Conservation (phyloP, 1,140 invertebrate genomes). For the Rhyacophila brunnea region DNA sequence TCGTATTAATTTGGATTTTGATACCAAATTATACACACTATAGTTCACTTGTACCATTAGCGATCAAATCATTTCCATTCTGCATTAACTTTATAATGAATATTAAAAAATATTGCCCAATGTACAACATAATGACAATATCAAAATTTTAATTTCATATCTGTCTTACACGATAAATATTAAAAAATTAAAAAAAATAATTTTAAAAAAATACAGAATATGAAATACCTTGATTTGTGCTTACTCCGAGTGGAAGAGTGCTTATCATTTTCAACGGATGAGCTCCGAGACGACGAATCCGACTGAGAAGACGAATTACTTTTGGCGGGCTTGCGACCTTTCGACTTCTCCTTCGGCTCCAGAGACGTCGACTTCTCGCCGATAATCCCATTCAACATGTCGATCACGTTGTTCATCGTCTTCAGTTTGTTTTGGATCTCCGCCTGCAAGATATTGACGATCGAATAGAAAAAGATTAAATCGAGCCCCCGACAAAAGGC, state of each 20-base stretch:
- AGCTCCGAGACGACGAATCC: constrained; percentile 15
- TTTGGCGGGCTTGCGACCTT: constrained; percentile 17
- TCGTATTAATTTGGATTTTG: too few species aligned
- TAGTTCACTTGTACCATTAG: too few species aligned
- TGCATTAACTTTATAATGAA: too few species aligned
- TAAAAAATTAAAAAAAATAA: too few species aligned
- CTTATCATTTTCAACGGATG: constrained; percentile 35
- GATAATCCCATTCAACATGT: constrained; percentile 79
- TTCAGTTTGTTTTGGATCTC: constrained; percentile 82
- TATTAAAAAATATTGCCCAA: too few species aligned
- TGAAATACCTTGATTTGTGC: constrained; percentile 46
- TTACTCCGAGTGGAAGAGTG: constrained; percentile 32
- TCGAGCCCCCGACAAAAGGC: too few species aligned
- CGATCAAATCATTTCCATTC: too few species aligned
- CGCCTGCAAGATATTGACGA: constrained; percentile 57
- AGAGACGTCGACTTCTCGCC: constrained; percentile 57
- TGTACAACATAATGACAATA: too few species aligned
- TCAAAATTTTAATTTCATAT: too few species aligned
- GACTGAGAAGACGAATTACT: constrained; percentile 27
- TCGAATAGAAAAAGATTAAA: constrained; percentile 21
- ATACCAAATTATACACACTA: too few species aligned
- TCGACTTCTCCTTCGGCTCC: constrained; percentile 38
- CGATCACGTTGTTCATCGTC: constrained; percentile 79
- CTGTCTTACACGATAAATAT: too few species aligned
- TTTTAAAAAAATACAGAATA: too few species aligned